Conservation (phyloP, 1,140 invertebrate genomes). For the Apis mellifera region Amel_HAv3.1 CM009940.2:12298501-12299000, state of each 20-base stretch:
- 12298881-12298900: too few relatives aligned
- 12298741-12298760: background rate
- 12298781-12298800: too few relatives aligned
- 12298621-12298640: slow-evolving; percentile 57
- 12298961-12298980: background rate
- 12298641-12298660: slow-evolving; percentile 39
- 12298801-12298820: too few relatives aligned
- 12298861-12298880: too few relatives aligned
- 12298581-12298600: slow-evolving; percentile 66
- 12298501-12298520: slow-evolving; percentile 52
- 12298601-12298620: slow-evolving; percentile 72
- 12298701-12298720: background rate
- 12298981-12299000: too few relatives aligned
- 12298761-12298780: background rate
- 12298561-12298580: slow-evolving; percentile 57
- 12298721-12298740: slow-evolving; percentile 26
- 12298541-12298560: slow-evolving; percentile 66
- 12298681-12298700: background rate
- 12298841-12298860: too few relatives aligned
- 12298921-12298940: background rate
- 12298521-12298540: slow-evolving; percentile 54
- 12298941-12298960: too few relatives aligned
- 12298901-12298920: background rate
- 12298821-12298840: too few relatives aligned
- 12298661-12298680: slow-evolving; percentile 61